These are phyloP conservation scores for Apamea crenata DNA, from an alignment of 2,888 invertebrate species.

Conservation along the genomic window DNA sequence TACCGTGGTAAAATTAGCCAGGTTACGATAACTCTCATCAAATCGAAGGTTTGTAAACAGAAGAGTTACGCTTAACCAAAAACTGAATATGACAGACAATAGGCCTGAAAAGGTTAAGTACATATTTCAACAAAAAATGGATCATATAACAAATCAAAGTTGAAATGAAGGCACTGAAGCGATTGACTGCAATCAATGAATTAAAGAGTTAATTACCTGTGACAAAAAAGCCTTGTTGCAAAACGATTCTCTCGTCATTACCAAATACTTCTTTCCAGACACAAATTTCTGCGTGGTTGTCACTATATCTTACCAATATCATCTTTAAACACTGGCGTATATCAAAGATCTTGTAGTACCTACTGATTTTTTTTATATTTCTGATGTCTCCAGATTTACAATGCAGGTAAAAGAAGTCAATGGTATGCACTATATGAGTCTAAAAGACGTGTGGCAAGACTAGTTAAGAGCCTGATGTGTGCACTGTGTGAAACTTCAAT, in stretches of 20 bases:
- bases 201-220: constrained; percentile 70
- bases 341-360: not conserved
- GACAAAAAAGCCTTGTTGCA: constrained; percentile 72
- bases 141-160: not conserved
- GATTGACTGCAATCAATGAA: not conserved
- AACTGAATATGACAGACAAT: constrained; percentile 71
- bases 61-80: constrained; percentile 75
- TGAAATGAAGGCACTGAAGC: not conserved
- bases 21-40: constrained; percentile 82
- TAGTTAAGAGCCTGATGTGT: constrained; percentile 36
- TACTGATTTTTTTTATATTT: not conserved
- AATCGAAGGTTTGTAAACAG: constrained; percentile 71
- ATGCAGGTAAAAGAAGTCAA: constrained; percentile 20
- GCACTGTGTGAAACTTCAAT: constrained; percentile 60
- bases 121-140: not conserved
- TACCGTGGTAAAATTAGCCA: constrained; percentile 81
- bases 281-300: constrained; percentile 62
- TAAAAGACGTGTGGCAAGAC: constrained; percentile 50
- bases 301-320: constrained; percentile 33
- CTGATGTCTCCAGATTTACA: not conserved
- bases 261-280: constrained; percentile 76
- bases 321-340: constrained; percentile 20
- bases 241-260: constrained; percentile 67
- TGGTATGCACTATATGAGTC: constrained; percentile 30
- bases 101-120: constrained; percentile 72